Evolutionary conservation across 2,113 vertebrate genomes (phyloP), one percentile per base, ranked within the genome.

Genomic region (Diphyllodes magnificus): DNA sequence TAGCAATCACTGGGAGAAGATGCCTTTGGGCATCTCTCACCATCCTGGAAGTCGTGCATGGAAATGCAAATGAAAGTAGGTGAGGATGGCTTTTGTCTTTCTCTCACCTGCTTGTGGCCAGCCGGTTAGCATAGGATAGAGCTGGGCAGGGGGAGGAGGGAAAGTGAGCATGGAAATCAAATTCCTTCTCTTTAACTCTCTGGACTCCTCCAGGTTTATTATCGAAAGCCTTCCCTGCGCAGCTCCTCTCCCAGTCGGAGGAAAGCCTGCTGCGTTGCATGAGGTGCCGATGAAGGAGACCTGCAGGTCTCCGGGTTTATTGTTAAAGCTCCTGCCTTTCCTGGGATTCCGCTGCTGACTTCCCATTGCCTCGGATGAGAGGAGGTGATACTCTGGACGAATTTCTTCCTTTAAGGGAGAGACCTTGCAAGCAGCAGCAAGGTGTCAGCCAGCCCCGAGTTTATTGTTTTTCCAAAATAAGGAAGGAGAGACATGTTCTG

Each of bases 391-490:
- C 25, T 30, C 10, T 16, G 37, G 50, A 53, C 1, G 0, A 78
- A 71, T 30, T n/a, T 59, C 60, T 89, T 76, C 44, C 33, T 75
- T 51, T 37, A n/a, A 91, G 84, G 78, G 31, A 64, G 56, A 83
- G 56, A 76, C 50, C 77, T 77, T 60, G 30, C 47, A 78, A 83
- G 70, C 30, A 77, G 31, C 40, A 3, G 51, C 88, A 88, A 97
- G 95, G 91, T 95, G 73, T 90, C 88, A 88, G 88, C 71, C 82
- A 82, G 82, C 42, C 59, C 57, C 1, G 6, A 91, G 51, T 77
- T 96, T 84, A 88, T 83, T 90, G 86, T 93, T 96, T 88, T 90
- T 92, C 65, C 86, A 93, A 95, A 96, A 91, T 82, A 92, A 90
- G 76, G 87, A 65, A 66, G 84, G 82, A 93, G 80, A 68, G 71